These are phyloP conservation scores for Zoanthus solanderi DNA, from an alignment of 92 coral and sea anemone species.

Conservation along the genomic window DNA sequence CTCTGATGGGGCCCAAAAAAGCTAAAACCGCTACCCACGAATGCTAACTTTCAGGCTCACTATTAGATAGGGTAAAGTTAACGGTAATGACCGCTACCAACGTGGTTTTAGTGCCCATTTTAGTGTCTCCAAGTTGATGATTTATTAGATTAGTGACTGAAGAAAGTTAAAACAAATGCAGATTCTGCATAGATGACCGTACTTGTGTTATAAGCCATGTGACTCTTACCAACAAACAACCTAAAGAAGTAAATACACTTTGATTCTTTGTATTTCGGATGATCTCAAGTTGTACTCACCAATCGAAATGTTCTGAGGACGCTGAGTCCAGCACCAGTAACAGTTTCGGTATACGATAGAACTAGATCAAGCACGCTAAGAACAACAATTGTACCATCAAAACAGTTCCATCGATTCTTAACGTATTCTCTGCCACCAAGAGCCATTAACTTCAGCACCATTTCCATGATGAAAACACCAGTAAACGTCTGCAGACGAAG, in stretches of 20 bases:
- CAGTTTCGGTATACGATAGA: constrained; percentile 68
- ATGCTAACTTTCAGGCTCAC: too few relatives aligned
- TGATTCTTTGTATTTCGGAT: background rate
- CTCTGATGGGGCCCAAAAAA: too few relatives aligned
- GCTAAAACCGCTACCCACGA: too few relatives aligned
- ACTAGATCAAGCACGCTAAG: constrained; percentile 89
- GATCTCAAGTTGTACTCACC: constrained; percentile 65
- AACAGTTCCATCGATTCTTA: constrained; percentile 92
- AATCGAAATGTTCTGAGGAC: constrained; percentile 94
- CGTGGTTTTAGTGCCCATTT: too few relatives aligned
- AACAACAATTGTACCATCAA: constrained; percentile 94
- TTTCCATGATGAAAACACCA: constrained; percentile 92
- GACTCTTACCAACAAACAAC: background rate
- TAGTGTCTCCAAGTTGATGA: too few relatives aligned
- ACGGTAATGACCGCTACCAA: too few relatives aligned
- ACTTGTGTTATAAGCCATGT: background rate
- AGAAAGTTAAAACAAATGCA: too few relatives aligned
- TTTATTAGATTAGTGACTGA: too few relatives aligned
- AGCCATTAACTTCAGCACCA: constrained; percentile 89
- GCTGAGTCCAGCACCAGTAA: constrained; percentile 86
- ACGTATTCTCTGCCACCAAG: constrained; percentile 84
- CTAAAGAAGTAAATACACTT: background rate
- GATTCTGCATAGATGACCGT: too few relatives aligned
- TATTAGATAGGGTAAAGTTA: too few relatives aligned
- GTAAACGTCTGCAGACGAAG: constrained; percentile 76